A percentile compares a stretch with the other conserved stretches of the same genome.
These are phyloP conservation scores for Tachycineta bicolor DNA, from an alignment of 2,113 vertebrate genomes.

Conservation along the genomic window DNA sequence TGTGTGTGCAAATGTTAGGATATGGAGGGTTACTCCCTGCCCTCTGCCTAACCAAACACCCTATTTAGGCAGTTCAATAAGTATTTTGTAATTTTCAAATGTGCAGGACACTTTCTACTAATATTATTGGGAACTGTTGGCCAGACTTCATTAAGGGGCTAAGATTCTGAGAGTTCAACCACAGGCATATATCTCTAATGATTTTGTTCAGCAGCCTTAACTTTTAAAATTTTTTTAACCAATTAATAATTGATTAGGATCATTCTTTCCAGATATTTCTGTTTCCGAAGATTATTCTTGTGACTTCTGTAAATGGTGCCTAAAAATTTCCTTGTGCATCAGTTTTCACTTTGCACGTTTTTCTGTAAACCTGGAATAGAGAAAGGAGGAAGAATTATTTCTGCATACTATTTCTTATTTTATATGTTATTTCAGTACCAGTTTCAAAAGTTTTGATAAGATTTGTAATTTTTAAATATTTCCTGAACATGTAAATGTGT, in stretches of 20 bases:
- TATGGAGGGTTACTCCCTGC: neutral
- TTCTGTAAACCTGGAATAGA: neutral
- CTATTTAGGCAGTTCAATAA: neutral
- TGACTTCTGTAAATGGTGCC: neutral
- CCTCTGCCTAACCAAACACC: neutral
- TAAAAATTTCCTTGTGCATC: neutral
- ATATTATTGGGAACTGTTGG: neutral
- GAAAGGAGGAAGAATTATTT: neutral
- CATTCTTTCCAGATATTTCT: neutral
- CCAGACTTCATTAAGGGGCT: neutral
- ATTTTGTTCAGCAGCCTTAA: neutral
- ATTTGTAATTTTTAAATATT: neutral
- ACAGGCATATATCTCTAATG: neutral
- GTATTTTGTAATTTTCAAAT: neutral
- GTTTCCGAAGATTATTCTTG: neutral
- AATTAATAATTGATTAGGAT: neutral
- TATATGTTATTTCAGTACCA: neutral
- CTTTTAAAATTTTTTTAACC: neutral
- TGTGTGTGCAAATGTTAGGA: rapidly evolving
- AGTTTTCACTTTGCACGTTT: neutral
- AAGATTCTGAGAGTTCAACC: no score
- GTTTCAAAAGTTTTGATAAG: neutral
- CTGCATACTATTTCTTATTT: neutral
- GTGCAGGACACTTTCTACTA: neutral
- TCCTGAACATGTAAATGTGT: neutral